Base-by-base conservation (phyloP, 2,888 invertebrate species). In the Brassicogethes aeneus region DNA sequence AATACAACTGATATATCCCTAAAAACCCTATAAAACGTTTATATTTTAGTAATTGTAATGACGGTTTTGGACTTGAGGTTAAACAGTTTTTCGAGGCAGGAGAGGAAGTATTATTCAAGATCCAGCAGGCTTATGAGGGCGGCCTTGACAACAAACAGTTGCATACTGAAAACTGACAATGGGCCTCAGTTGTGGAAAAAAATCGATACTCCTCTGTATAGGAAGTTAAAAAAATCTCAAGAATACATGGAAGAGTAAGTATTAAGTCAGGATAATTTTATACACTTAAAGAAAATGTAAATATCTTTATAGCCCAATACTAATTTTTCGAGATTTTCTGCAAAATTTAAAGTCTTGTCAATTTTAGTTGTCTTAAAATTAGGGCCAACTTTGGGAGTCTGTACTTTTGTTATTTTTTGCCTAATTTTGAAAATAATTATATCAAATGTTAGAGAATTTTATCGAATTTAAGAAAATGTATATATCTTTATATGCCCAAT, bases 171-270 rank as follows among this genome's bases (percentile, higher is more conserved):
- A 56, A 74, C 83, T 2, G 86, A 87, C 55, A 81, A 82, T 60
- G 81, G 82, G 1, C 70, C 70, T 1, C 74, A 78, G 45, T 59
- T 85, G 2, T 91, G 90, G 87, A 76, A 73, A 42, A 70, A 73
- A 46, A 77, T 85, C 46, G 73, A 79, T 44, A 90, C 90, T 0
- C 82, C 86, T 0, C 60, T 80, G 12, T 91, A 85, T 56, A 77
- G 66, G 38, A 80, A 76, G 64, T 68, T 91, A 14, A 74, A 71
- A 7, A 69, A 72, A 40, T 78, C 85, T 15, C 86, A 88, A 55
- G 70, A 74, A 44, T 82, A 73, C 57, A 80, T 91, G 69, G 89
- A 89, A 68, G 68, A 66, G 76, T 77, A 64, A 60, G 60, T 55
- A 32, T n/a, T n/a, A n/a, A n/a, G n/a, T n/a, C n/a, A n/a, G n/a